Evolutionary conservation across 2,888 invertebrate species (phyloP).

Genomic region (Archips xylosteana): DNA sequence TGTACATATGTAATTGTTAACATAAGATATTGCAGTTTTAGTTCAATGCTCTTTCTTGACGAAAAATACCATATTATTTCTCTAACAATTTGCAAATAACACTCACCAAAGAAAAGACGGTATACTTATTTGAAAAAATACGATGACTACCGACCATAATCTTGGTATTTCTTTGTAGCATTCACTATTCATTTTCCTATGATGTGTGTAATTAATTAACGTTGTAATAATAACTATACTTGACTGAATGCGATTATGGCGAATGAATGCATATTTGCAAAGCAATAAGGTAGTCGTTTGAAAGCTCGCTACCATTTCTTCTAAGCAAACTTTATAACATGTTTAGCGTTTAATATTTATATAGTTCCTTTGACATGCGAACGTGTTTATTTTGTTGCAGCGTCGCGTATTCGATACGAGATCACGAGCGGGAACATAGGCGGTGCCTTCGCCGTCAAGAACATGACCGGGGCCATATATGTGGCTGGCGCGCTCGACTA

Average conservation of each 20-base stretch:
- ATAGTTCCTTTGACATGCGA: slow-evolving; percentile 56
- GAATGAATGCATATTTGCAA: background rate
- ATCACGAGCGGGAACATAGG: slow-evolving; percentile 99
- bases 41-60: no score
- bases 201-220: background rate
- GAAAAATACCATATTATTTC: no score
- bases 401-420: slow-evolving; percentile 99
- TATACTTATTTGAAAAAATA: no score
- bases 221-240: background rate
- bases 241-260: background rate
- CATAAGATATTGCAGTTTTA: no score
- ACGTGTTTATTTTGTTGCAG: slow-evolving; percentile 85
- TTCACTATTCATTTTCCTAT: background rate
- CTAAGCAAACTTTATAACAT: slow-evolving; percentile 36
- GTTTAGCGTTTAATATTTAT: slow-evolving; percentile 36
- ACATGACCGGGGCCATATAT: slow-evolving; percentile 99
- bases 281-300: background rate
- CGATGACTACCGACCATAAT: no score
- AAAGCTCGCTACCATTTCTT: slow-evolving; percentile 6
- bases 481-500: slow-evolving; percentile 99
- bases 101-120: no score
- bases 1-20: no score
- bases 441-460: slow-evolving; percentile 98
- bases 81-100: no score
- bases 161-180: background rate